Conservation (phyloP, 2,888 invertebrate genomes). For the Cephus sareptanus region DNA sequence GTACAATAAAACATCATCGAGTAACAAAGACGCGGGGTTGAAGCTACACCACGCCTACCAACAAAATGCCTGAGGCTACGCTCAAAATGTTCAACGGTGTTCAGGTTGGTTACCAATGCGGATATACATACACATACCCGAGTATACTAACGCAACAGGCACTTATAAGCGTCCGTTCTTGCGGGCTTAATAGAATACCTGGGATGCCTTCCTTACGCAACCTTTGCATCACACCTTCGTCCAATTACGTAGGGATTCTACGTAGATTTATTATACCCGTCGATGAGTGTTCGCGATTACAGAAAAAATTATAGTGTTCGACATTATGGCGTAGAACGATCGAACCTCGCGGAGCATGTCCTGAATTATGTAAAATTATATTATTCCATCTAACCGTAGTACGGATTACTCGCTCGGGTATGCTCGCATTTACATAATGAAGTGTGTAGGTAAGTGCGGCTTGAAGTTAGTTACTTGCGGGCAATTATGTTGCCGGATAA, state of each 20-base stretch:
- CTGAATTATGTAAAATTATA: neutral
- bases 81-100: constrained; percentile 47
- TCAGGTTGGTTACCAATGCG: constrained; percentile 37
- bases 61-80: constrained; percentile 47
- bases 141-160: neutral
- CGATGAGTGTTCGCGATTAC: neutral
- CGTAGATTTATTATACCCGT: neutral
- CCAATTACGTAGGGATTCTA: neutral
- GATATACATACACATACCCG: neutral
- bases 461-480: neutral
- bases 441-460: neutral
- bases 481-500: neutral
- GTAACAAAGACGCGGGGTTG: neutral
- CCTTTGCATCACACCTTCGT: neutral
- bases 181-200: neutral
- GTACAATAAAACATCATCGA: neutral
- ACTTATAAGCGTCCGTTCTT: neutral
- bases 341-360: neutral
- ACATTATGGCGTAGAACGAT: neutral
- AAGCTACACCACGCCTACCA: constrained; percentile 13
- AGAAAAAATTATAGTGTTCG: neutral
- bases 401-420: neutral
- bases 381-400: neutral
- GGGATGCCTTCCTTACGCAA: neutral
- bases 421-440: neutral